Conservation (phyloP, 2,113 vertebrate genomes). For the Lutjanus erythropterus region DNA sequence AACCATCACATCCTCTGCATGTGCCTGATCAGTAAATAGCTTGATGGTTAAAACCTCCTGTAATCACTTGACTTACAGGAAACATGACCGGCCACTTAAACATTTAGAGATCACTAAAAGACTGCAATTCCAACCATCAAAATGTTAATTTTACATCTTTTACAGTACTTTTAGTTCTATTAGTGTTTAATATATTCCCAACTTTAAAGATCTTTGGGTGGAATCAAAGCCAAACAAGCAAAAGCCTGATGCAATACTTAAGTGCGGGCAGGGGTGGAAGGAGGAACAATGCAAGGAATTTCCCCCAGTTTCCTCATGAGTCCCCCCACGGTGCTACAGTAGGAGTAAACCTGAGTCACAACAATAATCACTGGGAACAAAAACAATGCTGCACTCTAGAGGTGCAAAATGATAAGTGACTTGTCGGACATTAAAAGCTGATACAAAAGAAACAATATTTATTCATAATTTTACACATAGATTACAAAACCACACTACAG, state of each 20-base stretch:
- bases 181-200: neutral
- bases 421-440: neutral
- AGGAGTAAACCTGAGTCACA: constrained; percentile 13
- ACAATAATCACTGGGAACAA: neutral
- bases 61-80: neutral
- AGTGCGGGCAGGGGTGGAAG: constrained; percentile 45
- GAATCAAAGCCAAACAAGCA: constrained; percentile 13
- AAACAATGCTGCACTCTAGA: constrained; percentile 69
- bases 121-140: neutral
- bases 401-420: constrained; percentile 25
- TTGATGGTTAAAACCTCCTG: neutral
- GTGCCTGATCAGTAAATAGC: constrained; percentile 1
- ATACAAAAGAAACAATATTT: constrained; percentile 19
- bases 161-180: neutral
- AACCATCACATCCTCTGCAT: constrained; percentile 15
- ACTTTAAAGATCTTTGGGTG: neutral
- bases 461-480: constrained; percentile 31
- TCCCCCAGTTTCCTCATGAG: constrained; percentile 64
- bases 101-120: neutral
- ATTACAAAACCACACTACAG: constrained; percentile 25
- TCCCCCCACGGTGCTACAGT: constrained; percentile 21
- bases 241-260: constrained; percentile 7
- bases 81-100: constrained; percentile 5
- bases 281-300: constrained; percentile 78
- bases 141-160: neutral